phyloP scores from a whole-genome alignment of 2,888 invertebrate genomes.

The Rotaria macrura region DNA sequence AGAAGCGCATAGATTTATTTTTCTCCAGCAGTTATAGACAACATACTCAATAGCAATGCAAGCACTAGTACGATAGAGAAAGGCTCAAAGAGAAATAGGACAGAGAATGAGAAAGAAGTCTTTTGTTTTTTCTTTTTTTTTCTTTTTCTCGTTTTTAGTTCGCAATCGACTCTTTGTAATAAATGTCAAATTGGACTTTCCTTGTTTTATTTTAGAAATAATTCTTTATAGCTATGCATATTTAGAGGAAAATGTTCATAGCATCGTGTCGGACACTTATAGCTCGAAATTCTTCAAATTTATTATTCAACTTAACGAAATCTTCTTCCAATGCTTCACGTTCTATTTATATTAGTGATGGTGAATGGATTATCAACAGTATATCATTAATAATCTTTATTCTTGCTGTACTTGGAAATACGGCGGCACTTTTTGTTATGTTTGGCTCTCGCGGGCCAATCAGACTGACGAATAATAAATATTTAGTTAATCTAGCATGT shows the following conservation, averaged over 20 bases:
- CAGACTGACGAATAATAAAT: background rate
- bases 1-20: background rate
- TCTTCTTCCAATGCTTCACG: too few species aligned
- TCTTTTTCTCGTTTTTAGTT: background rate
- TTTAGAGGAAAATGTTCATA: background rate
- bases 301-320: background rate
- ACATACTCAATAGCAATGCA: background rate
- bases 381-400: background rate
- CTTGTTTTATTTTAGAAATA: background rate
- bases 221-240: background rate
- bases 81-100: background rate
- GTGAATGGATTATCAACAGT: background rate
- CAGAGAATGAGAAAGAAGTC: background rate
- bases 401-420: background rate
- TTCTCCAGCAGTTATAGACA: background rate
- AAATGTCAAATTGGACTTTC: background rate
- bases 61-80: too few species aligned
- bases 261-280: background rate
- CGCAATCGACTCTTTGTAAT: background rate
- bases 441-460: background rate
- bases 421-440: background rate
- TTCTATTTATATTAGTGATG: background rate
- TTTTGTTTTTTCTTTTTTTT: background rate
- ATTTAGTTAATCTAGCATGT: conserved; percentile 4
- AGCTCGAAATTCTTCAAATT: background rate